These are phyloP conservation scores for Xerus rutilus DNA, from an alignment of 2,797 vertebrate species.

Conservation along the genomic window DNA sequence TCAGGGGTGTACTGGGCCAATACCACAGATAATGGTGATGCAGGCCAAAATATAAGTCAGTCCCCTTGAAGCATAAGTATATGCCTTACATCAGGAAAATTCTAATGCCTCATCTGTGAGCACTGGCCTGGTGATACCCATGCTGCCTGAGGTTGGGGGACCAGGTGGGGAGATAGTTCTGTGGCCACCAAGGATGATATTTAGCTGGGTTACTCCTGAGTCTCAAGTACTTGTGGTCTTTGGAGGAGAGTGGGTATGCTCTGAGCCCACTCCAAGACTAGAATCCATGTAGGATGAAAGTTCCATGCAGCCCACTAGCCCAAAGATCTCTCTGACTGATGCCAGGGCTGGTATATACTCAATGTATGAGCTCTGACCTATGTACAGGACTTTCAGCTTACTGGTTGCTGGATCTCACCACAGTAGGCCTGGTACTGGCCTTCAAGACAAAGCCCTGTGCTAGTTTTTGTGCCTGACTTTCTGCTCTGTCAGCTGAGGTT, in stretches of 20 bases:
- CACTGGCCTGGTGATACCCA: no score
- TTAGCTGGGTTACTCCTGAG: not conserved
- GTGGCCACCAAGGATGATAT: not conserved
- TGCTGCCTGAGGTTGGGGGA: not conserved
- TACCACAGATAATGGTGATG: no score
- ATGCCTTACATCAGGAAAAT: no score
- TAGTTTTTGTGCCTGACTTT: not conserved
- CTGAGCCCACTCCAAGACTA: not conserved
- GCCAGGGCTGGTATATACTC: no score
- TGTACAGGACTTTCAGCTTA: not conserved
- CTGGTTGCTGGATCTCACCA: not conserved
- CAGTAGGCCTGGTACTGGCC: no score
- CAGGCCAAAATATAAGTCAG: not conserved
- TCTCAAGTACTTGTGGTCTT: not conserved
- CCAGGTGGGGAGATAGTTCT: no score
- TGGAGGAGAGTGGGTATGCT: not conserved
- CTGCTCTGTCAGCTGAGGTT: not conserved
- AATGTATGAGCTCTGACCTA: not conserved
- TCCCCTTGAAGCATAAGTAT: not conserved
- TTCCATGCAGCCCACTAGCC: not conserved
- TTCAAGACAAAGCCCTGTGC: not conserved
- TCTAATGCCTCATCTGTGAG: not conserved
- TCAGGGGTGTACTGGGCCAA: no score
- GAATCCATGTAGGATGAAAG: not conserved
- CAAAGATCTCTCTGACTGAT: no score